Percentiles rank a stretch among this genome's conserved stretches.
phyloP scores from a whole-genome alignment of 2,113 vertebrate species.

The Tamias sibiricus region DNA sequence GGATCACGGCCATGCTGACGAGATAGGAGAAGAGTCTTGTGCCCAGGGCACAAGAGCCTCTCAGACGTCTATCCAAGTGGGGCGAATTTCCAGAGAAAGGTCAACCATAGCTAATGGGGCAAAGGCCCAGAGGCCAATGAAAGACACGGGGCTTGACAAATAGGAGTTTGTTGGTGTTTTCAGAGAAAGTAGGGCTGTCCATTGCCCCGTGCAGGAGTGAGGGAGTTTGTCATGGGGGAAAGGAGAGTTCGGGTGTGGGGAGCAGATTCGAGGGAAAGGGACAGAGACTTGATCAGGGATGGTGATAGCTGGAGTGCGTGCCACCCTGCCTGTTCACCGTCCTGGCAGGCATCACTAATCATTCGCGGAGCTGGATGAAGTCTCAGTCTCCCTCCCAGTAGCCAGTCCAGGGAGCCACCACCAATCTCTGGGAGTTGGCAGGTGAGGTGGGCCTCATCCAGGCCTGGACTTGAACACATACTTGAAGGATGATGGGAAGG shows the following conservation, averaged over 20 bases:
- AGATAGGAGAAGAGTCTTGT: neutral
- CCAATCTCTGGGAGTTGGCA: neutral
- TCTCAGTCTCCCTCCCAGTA: neutral
- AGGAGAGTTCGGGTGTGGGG: neutral
- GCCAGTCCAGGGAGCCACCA: neutral
- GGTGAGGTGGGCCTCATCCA: neutral
- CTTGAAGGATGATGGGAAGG: constrained; percentile 44
- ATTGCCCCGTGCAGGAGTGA: neutral
- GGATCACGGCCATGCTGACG: neutral
- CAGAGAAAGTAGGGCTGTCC: neutral
- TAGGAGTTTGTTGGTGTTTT: neutral
- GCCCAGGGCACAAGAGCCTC: neutral
- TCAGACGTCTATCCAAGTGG: neutral
- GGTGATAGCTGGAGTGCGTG: neutral
- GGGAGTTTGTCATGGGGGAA: neutral
- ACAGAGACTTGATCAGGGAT: neutral
- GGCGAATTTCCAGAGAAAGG: constrained; percentile 29
- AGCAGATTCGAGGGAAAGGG: neutral
- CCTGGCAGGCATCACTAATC: neutral
- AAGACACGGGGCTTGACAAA: neutral
- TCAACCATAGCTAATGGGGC: constrained; percentile 25
- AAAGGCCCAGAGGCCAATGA: neutral
- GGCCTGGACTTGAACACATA: constrained; percentile 54
- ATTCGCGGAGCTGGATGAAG: neutral
- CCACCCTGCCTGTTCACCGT: neutral